Evolutionary conservation across 30 jellyfish, hydroid and myxozoan genomes (phyloP).

Genomic region (Hydractinia symbiolongicarpus): DNA sequence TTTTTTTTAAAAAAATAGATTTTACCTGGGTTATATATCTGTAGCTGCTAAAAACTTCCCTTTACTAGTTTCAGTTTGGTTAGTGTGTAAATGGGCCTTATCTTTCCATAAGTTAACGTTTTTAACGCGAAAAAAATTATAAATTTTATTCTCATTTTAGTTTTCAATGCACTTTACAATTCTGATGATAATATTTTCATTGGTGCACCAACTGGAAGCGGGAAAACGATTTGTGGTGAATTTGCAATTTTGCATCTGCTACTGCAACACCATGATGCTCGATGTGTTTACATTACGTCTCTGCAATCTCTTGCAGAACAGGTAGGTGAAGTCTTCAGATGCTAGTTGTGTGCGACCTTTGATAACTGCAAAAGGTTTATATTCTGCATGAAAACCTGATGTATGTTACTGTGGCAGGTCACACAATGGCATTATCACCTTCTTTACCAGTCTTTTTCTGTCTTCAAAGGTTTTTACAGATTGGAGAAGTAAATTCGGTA

Average conservation of each 20-base stretch:
- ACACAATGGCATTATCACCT: too few relatives aligned
- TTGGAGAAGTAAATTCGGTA: conserved; percentile 85
- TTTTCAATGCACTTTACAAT: conserved; percentile 91
- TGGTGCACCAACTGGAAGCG: conserved; percentile 99
- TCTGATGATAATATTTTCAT: conserved; percentile 91
- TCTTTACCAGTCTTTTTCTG: not conserved
- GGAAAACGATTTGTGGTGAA: conserved; percentile 92
- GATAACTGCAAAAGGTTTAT: too few relatives aligned
- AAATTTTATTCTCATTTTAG: conserved; percentile 26
- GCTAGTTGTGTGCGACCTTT: not conserved
- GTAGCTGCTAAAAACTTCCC: not conserved
- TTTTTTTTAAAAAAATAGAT: too few relatives aligned
- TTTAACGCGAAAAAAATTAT: too few relatives aligned
- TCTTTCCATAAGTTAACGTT: too few relatives aligned
- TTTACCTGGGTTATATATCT: not conserved
- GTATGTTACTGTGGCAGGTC: too few relatives aligned
- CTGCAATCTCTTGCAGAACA: conserved; percentile 92
- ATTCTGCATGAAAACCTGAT: too few relatives aligned
- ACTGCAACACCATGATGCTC: conserved; percentile 70
- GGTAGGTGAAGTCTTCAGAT: conserved; percentile 24
- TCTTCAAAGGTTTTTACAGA: conserved; percentile 62
- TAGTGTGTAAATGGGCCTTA: too few relatives aligned
- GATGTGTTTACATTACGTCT: conserved; percentile 84
- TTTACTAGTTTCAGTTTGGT: not conserved
- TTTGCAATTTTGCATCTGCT: conserved; percentile 83